Evolutionary conservation across 2,888 invertebrate species (phyloP).

Genomic region (Scrobipalpa atriplicella): DNA sequence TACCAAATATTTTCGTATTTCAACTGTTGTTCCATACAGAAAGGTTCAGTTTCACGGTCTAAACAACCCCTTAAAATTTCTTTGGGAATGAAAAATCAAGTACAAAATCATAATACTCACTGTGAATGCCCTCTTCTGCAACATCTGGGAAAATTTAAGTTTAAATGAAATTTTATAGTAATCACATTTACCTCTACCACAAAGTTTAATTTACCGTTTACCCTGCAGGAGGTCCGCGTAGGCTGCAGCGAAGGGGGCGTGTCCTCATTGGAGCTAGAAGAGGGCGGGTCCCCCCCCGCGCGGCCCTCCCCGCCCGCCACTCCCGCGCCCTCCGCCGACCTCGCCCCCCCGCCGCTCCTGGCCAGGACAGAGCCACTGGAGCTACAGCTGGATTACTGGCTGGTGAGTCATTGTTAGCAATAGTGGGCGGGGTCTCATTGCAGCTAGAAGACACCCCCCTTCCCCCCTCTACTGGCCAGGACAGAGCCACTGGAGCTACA

Average conservation of each 20-base stretch:
- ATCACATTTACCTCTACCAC: background rate
- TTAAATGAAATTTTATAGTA: too few species aligned
- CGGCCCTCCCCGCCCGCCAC: slow-evolving; percentile 78
- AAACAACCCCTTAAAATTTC: too few species aligned
- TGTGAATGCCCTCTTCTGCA: too few species aligned
- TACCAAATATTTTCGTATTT: too few species aligned
- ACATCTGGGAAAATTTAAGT: too few species aligned
- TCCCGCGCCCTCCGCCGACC: slow-evolving; percentile 58
- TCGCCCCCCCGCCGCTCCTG: slow-evolving; percentile 39
- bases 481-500: slow-evolving; percentile 92
- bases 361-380: slow-evolving; percentile 87
- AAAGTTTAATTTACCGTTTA: background rate
- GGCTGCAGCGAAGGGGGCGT: slow-evolving; percentile 72
- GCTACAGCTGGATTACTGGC: slow-evolving; percentile 84
- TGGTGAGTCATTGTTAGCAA: slow-evolving; percentile 25
- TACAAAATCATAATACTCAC: too few species aligned
- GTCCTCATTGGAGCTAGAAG: slow-evolving; percentile 92
- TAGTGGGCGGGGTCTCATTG: too few species aligned
- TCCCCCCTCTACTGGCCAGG: slow-evolving; percentile 41
- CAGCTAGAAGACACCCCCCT: slow-evolving; percentile 35
- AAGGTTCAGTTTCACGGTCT: too few species aligned
- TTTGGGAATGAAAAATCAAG: too few species aligned
- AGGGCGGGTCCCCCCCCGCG: slow-evolving; percentile 79
- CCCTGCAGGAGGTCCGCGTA: slow-evolving; percentile 79
- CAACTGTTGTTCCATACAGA: too few species aligned